Conservation (phyloP, 2,888 invertebrate genomes). For the Dasypogon diadema region DNA sequence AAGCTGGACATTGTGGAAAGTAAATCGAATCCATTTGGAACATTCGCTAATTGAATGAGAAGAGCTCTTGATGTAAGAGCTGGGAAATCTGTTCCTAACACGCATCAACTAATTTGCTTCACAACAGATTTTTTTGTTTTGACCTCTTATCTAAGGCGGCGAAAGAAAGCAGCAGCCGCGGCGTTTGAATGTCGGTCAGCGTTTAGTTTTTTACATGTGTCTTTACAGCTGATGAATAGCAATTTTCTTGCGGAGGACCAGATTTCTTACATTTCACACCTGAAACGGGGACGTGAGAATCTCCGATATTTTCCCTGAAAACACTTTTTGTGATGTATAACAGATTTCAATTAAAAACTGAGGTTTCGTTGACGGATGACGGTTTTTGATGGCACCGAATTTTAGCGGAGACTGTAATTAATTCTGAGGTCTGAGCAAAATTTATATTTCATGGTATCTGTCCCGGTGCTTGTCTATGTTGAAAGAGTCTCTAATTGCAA, state of each 20-base stretch:
- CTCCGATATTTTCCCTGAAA: not conserved
- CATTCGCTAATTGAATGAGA: slow-evolving; percentile 50
- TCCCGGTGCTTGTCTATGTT: no score
- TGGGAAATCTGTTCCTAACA: slow-evolving; percentile 24
- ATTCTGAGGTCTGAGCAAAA: no score
- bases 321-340: not conserved
- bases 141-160: slow-evolving; percentile 2
- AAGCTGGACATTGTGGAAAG: slow-evolving; percentile 38
- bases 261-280: slow-evolving; percentile 10
- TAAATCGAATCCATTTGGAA: slow-evolving; percentile 51
- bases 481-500: no score
- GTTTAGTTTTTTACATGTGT: slow-evolving; percentile 37
- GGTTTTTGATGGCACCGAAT: no score
- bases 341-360: not conserved
- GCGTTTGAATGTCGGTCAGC: slow-evolving; percentile 37
- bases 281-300: slow-evolving; percentile 16
- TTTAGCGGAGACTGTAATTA: no score
- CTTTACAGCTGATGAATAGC: not conserved
- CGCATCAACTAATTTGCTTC: slow-evolving; percentile 31
- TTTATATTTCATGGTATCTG: no score
- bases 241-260: slow-evolving; percentile 1
- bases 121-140: slow-evolving; percentile 13
- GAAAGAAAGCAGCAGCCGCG: slow-evolving; percentile 26
- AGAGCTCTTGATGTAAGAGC: slow-evolving; percentile 21
- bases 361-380: no score